A percentile compares a stretch with the other conserved stretches of the same genome.
Conservation (phyloP, 1,140 invertebrate species). For the Zaprionus inermis region DNA sequence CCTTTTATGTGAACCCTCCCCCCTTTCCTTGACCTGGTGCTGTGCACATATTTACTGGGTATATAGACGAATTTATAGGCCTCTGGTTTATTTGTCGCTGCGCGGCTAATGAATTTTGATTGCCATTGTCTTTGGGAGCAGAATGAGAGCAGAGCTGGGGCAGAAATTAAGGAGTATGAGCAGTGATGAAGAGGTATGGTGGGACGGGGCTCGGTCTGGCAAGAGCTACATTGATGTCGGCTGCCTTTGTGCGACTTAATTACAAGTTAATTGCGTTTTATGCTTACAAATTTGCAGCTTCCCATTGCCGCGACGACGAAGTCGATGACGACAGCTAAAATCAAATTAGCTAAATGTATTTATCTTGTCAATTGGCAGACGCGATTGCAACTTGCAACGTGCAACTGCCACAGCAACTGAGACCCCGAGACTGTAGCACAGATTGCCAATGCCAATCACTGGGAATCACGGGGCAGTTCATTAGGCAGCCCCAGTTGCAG, state of each 20-base stretch:
- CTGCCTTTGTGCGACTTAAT: conserved; percentile 71
- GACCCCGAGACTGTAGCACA: background rate
- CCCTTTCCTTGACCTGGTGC: conserved; percentile 1
- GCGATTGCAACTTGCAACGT: conserved; percentile 56
- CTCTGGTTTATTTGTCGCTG: conserved; percentile 76
- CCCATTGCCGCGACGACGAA: conserved; percentile 41
- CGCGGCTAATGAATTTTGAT: conserved; percentile 80
- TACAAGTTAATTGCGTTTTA: conserved; percentile 80
- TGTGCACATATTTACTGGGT: conserved; percentile 70
- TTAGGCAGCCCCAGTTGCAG: conserved; percentile 51
- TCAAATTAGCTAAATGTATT: conserved; percentile 83
- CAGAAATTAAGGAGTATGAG: background rate
- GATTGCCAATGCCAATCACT: conserved; percentile 64
- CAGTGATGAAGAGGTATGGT: too few species aligned
- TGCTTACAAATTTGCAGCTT: conserved; percentile 74
- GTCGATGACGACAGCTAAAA: conserved; percentile 52
- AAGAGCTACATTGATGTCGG: conserved; percentile 28
- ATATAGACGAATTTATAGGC: conserved; percentile 46
- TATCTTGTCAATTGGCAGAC: conserved; percentile 81
- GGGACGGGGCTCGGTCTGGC: too few species aligned
- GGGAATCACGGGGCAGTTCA: conserved; percentile 61
- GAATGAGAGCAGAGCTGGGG: conserved; percentile 30
- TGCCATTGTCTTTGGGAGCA: conserved; percentile 64
- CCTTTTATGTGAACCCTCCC: conserved; percentile 62
- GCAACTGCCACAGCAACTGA: conserved; percentile 11